A percentile compares a stretch with the other conserved stretches of the same genome.
Evolutionary conservation across 2,797 vertebrate genomes (phyloP).

Genomic region (Otus scops): DNA sequence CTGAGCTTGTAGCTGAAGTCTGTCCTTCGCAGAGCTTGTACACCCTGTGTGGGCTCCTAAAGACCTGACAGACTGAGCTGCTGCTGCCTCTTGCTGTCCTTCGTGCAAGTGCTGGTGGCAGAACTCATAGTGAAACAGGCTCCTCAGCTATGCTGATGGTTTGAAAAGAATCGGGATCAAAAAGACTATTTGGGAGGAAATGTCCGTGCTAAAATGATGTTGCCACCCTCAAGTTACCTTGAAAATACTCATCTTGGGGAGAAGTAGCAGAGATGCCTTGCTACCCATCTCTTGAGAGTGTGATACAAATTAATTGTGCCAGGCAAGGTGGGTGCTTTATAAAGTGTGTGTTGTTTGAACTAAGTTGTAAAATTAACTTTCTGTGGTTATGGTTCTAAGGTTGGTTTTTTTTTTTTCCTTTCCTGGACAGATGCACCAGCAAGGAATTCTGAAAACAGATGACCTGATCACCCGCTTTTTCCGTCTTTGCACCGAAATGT

Average conservation of each 20-base stretch:
- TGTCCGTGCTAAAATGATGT: background rate
- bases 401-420: background rate
- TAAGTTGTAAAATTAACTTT: background rate
- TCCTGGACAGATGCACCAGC: constrained; percentile 92
- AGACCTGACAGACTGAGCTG: background rate
- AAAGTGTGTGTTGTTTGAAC: background rate
- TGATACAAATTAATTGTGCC: background rate
- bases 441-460: constrained; percentile 98
- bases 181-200: background rate
- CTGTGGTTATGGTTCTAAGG: background rate
- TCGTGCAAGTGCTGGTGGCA: background rate
- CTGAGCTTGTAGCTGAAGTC: background rate
- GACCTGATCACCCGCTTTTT: constrained; percentile 99
- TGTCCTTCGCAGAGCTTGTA: background rate
- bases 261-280: background rate
- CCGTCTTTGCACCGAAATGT: constrained; percentile 98
- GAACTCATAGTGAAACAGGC: background rate
- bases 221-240: background rate
- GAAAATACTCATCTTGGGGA: background rate
- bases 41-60: background rate
- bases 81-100: background rate
- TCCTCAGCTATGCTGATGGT: background rate
- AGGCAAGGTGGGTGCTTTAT: background rate
- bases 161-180: background rate
- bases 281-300: background rate